Base-by-base conservation (phyloP, 2,797 vertebrate species). In the Decapterus maruadsi region DNA sequence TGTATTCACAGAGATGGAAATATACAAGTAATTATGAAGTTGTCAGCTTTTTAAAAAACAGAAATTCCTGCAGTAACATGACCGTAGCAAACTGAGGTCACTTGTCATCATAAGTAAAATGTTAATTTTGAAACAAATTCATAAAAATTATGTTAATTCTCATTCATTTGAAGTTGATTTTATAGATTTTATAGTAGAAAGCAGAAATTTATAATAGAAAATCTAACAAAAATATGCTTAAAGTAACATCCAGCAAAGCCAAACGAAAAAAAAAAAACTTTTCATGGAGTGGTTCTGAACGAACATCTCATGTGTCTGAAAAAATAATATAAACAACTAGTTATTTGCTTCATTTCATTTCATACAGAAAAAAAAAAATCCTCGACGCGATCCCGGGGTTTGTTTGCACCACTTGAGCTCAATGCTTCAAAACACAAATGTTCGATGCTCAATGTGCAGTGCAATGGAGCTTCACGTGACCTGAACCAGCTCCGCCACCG, bases 381-480 rank as follows among this genome's bases (percentile, higher is more conserved):
- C 67, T 74, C 13, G 1, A 63, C 75, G 75, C 68, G 73, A 84
- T 85, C 75, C 85, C 77, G 59, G 72, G 80, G 78, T 81, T 81
- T 81, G 83, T 92, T 83, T 92, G 92, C 91, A 82, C 83, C 91
- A 91, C 91, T 94, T 90, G 89, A 82, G 74, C 71, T 93, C 82
- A 94, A 90, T 93, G 92, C 90, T 85, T 93, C 90, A 93, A 86
- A 94, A 94, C 94, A 91, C 77, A 94, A 94, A 92, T 84, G 84
- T 93, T 92, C 83, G 85, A 92, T 73, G 92, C 90, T 92, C 91
- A 64, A 94, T 93, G 85, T 92, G 90, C 87, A 86, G 84, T 90
- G 90, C 82, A 94, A 91, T 93, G 89, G 84, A 89, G 92, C 92
- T 86, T 91, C 88, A 85, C 82, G 53, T 87, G 89, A 92, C 89